These are phyloP conservation scores for Pandemis corylana DNA, from an alignment of 2,888 invertebrate species.

Conservation along the genomic window DNA sequence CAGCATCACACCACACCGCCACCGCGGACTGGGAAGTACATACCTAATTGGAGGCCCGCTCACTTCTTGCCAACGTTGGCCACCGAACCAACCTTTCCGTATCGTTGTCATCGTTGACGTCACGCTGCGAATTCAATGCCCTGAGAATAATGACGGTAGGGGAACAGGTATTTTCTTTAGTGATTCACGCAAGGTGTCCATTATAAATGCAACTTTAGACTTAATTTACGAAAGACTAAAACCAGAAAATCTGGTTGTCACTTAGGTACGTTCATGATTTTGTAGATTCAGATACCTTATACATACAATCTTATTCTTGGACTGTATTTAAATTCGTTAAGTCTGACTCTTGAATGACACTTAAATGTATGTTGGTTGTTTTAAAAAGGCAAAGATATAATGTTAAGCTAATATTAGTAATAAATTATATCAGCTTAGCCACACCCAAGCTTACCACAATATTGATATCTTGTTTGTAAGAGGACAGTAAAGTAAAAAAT, in stretches of 20 bases:
- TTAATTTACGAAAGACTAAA: background rate
- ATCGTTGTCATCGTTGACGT: conserved; percentile 57
- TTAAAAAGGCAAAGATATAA: background rate
- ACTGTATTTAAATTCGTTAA: background rate
- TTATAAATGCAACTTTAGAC: background rate
- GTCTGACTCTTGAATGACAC: background rate
- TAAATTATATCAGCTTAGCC: background rate
- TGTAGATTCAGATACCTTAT: too few relatives aligned
- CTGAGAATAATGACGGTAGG: conserved; percentile 45
- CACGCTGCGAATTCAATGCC: conserved; percentile 51
- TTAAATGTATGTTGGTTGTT: conserved; percentile 2
- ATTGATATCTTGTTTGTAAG: background rate
- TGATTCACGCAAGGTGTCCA: conserved; percentile 50
- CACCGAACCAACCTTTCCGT: conserved; percentile 42
- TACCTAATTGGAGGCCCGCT: conserved; percentile 58
- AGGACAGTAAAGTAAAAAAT: too few relatives aligned
- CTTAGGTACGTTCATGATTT: too few relatives aligned
- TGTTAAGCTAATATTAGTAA: background rate
- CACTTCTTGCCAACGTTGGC: conserved; percentile 59
- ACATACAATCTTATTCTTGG: background rate
- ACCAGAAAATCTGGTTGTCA: conserved; percentile 17
- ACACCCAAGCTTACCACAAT: background rate
- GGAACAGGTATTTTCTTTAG: conserved; percentile 48
- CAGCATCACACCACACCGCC: conserved; percentile 57
- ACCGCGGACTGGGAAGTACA: conserved; percentile 71